Evolutionary conservation across 2,888 invertebrate species (phyloP), one percentile per base, ranked within the genome.

Genomic region (Drosophila setosimentum): DNA sequence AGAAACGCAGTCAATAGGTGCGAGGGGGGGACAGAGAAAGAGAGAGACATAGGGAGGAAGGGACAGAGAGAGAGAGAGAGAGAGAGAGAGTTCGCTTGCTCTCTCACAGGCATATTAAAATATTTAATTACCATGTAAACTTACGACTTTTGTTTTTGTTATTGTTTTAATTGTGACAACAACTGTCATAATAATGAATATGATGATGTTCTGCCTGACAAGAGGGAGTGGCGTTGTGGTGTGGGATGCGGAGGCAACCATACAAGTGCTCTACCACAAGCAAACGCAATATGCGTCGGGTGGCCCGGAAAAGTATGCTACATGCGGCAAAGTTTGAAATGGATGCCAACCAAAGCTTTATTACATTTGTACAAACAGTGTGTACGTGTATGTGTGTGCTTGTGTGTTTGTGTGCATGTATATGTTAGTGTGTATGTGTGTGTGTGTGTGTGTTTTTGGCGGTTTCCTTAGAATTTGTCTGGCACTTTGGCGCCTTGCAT

Each of bases 91-190:
- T 49, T 10, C n/a, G 40, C 16, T 21, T 40, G 55, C 57, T n/a
- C 51, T 51, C 57, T 40, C 32, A 45, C 73, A 82, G 89, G 87
- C 89, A 87, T 90, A 90, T 91, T 83, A 91, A 91, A 90, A 91
- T 91, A 90, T 91, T 90, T 90, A 90, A 90, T 90, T 90, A 89
- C 89, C 89, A 90, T 89, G 91, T 90, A 91, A 90, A 90, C 86
- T 86, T 90, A 89, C 83, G 86, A 87, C 84, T 84, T 87, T 84
- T 87, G 89, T 87, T 85, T 80, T 87, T 87, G 90, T 87, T 83
- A 81, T 88, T 88, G 88, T 86, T 88, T 89, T 86, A 83, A 88
- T 88, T 88, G 88, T 88, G 90, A 90, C 87, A 87, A 88, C 88
- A 90, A 88, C 87, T 90, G 89, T 88, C 90, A 90, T 89, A 88